Evolutionary conservation across 2,888 invertebrate species (phyloP), one percentile per base, ranked within the genome.

Genomic region (Hyles lineata): DNA sequence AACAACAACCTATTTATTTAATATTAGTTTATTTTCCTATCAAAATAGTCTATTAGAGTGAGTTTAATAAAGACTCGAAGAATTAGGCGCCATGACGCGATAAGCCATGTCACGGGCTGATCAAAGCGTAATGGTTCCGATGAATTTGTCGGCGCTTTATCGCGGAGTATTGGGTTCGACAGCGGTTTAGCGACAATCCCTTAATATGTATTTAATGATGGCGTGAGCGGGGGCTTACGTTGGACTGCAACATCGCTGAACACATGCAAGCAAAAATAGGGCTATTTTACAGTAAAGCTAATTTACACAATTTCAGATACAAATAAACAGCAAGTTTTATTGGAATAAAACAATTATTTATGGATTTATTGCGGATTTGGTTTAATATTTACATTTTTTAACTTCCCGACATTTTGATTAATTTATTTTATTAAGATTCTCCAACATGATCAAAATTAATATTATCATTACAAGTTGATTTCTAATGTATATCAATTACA

Each of bases 171-270:
- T 63, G 63, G 35, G 35, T 35, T 35, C 63, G 63, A 61, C 63
- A 15, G 11, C 11, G 67, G 73, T 74, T 73, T 59, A 21, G 52
- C 71, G 63, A 70, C 72, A 74, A 75, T 74, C 70, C 55, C 60
- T 69, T 71, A 43, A 75, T 71, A 72, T 17, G 58, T 55, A 69
- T 71, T 69, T 75, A 72, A 75, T 63, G 63, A 70, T 21, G 62
- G 71, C 55, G 60, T 19, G n/a, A 43, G 32, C n/a, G 62, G 63
- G 5, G 7, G 61, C 32, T 61, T 61, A 61, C 19, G 63, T 35
- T 63, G 55, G 17, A 15, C n/a, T 55, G 55, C 55, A 55, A 43
- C 11, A 21, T 43, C n/a, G 0, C 35, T 35, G 35, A 35, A 35
- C 4, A 35, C 9, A 23, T 60, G 60, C 60, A 23, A 11, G 15